Percentiles rank a stretch among this genome's conserved stretches.
phyloP scores from a whole-genome alignment of 2,888 invertebrate species.

The Polyommatus iphigenia region DNA sequence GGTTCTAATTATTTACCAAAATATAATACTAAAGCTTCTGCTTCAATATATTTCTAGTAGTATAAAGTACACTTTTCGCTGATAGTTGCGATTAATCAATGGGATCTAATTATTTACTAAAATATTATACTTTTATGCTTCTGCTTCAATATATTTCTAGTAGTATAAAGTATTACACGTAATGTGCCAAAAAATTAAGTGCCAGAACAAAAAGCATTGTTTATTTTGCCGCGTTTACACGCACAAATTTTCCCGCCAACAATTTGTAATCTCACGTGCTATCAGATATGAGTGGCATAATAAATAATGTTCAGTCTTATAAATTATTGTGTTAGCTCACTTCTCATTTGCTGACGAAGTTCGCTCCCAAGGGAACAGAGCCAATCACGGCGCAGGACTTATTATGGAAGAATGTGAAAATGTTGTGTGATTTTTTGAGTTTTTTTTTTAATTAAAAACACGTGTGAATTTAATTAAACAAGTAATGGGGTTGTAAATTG shows the following conservation, averaged over 20 bases:
- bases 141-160: too few species aligned
- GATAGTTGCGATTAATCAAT: too few species aligned
- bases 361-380: conserved; percentile 63
- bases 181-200: not conserved
- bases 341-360: conserved; percentile 81
- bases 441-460: not conserved
- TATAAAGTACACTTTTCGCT: too few species aligned
- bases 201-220: not conserved
- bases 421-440: conserved; percentile 31
- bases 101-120: too few species aligned
- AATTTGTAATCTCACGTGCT: conserved; percentile 31
- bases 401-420: conserved; percentile 63
- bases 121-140: too few species aligned
- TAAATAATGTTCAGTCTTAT: conserved; percentile 75
- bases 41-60: too few species aligned
- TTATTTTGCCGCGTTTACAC: not conserved
- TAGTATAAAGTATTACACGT: too few species aligned
- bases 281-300: conserved; percentile 60
- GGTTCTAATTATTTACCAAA: too few species aligned
- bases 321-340: conserved; percentile 77
- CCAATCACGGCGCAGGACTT: conserved; percentile 77
- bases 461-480: not conserved
- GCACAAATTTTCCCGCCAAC: not conserved
- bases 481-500: not conserved
- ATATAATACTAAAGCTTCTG: too few species aligned